Evolutionary conservation across 2,113 vertebrate genomes (phyloP), one percentile per base, ranked within the genome.

Genomic region (Rhinoptilus africanus): DNA sequence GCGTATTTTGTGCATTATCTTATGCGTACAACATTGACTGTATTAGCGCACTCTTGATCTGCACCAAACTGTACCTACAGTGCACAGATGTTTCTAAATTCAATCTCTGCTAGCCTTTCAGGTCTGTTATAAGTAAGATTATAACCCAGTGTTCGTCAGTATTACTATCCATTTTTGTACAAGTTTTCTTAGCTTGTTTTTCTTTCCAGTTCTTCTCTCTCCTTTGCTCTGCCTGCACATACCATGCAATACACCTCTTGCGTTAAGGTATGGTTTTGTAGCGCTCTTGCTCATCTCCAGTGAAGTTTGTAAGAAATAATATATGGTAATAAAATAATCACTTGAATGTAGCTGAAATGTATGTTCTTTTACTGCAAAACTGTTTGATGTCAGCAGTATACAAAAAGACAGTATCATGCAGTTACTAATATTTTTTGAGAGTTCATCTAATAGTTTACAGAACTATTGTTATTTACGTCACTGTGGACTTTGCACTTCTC

Each of bases 281-380:
- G 93, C 41, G 73, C 86, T 95, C 93, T 95, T 93, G 95, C 96
- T 98, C 95, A 95, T 96, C 95, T 97, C 96, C 90, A 97, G 83
- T 96, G 79, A 97, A 97, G 93, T 97, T 96, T 98, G 96, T 98
- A 97, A 98, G 96, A 78, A 93, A 68, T 97, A 97, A 97, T 98
- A 97, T 98, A 94, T 97, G 94, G 93, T 98, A 98, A 98, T 98
- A 98, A 98, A 98, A 93, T 97, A 97, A 97, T 98, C 95, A 98
- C 97, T 94, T 97, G 97, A 97, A 87, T 98, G 97, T 97, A 95
- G 94, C 62, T 86, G 93, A 97, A 95, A 96, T 88, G 94, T 97
- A 96, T 95, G 76, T 96, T 92, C 66, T 95, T 97, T 97, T 95
- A 96, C 94, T 95, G 68, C 62, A 96, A 84, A 95, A 95, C 95